Base-by-base conservation (phyloP, 2,888 invertebrate genomes). In the Listrodromus nycthemerus region DNA sequence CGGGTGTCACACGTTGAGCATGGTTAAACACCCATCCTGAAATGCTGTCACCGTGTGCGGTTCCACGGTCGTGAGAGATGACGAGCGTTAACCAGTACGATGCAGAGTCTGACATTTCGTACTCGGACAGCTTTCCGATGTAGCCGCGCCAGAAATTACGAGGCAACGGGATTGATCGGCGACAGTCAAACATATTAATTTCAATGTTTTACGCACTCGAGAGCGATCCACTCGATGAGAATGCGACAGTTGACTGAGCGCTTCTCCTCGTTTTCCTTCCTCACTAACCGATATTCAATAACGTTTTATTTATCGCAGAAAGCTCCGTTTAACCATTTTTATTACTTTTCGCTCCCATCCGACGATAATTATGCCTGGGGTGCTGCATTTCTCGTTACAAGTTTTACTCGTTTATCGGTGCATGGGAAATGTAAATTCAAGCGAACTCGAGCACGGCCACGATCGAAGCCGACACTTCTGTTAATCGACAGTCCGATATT, bases 41-140 rank as follows among this genome's bases (percentile, higher is more conserved):
- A 79, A 70, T 83, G 79, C 82, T 74, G 63, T 78, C 58, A 24
- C 69, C 70, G 21, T 55, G 63, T 75, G 78, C 55, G 65, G 69
- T 82, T 70, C 45, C 69, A 65, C 61, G 19, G 55, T 13, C 24
- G 52, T 41, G 61, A 58, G 63, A 61, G 58, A 78, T 63, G 61
- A 70, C 48, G 63, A 30, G 30, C 30, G 21, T 69, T 65, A 65
- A 52, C 37, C 70, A 63, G 65, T 45, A 75, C 55, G 50, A 63
- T 55, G 55, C 41, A 16, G 65, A 21, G 52, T 16, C 65, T 79
- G 78, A 82, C 79, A 74, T 82, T 70, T 70, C 55, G 55, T 21
- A 55, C 73, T 69, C 37, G 19, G 50, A 58, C 33, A 73, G 27
- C 61, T 41, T 45, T 55, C 69, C 55, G 55, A 21, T 30, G 61